Conservation (phyloP, 2,797 vertebrate genomes). For the Enteromius trimaculatus region DNA sequence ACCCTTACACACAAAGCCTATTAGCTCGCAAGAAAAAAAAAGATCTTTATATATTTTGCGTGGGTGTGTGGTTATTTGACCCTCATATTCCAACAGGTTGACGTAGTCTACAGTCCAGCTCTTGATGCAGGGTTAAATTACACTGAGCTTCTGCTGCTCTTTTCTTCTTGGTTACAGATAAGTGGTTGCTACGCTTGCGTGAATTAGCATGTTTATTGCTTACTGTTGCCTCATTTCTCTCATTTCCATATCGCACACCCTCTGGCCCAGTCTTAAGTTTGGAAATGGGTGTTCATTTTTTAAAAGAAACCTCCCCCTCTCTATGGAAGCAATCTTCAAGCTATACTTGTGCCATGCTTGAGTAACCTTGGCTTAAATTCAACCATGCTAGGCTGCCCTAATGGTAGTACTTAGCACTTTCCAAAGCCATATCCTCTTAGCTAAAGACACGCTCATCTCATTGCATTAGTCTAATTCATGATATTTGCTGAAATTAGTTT, state of each 20-base stretch:
- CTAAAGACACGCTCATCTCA: constrained; percentile 44
- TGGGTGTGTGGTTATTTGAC: constrained; percentile 1
- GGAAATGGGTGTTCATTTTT: constrained; percentile 64
- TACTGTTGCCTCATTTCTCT: constrained; percentile 70
- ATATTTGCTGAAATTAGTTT: constrained; percentile 50
- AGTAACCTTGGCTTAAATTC: constrained; percentile 59
- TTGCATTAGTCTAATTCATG: constrained; percentile 40
- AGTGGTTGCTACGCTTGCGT: constrained; percentile 70
- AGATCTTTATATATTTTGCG: neutral
- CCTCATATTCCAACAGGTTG: neutral
- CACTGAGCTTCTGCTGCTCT: constrained; percentile 24
- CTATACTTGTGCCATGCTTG: constrained; percentile 61
- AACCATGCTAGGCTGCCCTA: constrained; percentile 55
- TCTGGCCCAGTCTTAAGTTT: constrained; percentile 66
- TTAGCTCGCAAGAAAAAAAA: constrained; percentile 19
- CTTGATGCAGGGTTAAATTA: constrained; percentile 28
- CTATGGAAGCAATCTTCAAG: constrained; percentile 61
- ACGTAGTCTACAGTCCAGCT: neutral
- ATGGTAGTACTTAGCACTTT: constrained; percentile 58
- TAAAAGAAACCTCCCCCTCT: constrained; percentile 65
- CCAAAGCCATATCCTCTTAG: constrained; percentile 47
- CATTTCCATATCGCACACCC: constrained; percentile 76
- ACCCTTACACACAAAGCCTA: neutral
- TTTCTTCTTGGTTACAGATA: constrained; percentile 67
- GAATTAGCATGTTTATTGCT: constrained; percentile 84